These are phyloP conservation scores for Desoria tigrina DNA, from an alignment of 2,888 invertebrate genomes.

Conservation along the genomic window DNA sequence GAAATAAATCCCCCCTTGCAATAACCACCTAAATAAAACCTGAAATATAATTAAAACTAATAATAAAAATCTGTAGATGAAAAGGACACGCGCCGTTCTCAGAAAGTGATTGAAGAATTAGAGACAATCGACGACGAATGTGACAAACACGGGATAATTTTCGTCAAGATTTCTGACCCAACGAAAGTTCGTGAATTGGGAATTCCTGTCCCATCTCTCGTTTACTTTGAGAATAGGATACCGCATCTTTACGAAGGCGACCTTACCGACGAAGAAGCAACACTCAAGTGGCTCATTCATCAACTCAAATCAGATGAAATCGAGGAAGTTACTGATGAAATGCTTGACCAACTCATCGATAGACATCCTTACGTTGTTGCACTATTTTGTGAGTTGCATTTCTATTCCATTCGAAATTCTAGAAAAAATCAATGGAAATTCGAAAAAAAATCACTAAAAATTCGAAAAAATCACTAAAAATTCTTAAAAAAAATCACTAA, in stretches of 20 bases:
- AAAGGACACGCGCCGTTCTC: slow-evolving; percentile 86
- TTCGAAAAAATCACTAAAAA: too few species aligned
- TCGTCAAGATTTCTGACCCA: slow-evolving; percentile 87
- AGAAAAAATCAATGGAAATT: neutral
- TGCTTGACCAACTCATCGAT: slow-evolving; percentile 84
- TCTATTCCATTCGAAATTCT: too few species aligned
- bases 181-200: slow-evolving; percentile 89
- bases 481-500: too few species aligned
- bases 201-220: slow-evolving; percentile 79
- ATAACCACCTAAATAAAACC: too few species aligned
- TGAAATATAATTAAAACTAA: too few species aligned
- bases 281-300: slow-evolving; percentile 80
- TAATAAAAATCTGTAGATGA: slow-evolving; percentile 68
- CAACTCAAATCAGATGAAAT: slow-evolving; percentile 86
- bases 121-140: slow-evolving; percentile 58
- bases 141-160: slow-evolving; percentile 73
- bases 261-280: slow-evolving; percentile 84
- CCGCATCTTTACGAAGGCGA: slow-evolving; percentile 87
- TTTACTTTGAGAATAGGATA: slow-evolving; percentile 88
- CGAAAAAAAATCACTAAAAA: too few species aligned
- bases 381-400: slow-evolving; percentile 76
- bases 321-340: slow-evolving; percentile 91
- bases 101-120: slow-evolving; percentile 58
- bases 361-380: slow-evolving; percentile 88
- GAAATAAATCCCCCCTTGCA: too few species aligned